These are phyloP conservation scores for Linnaemya vulpina DNA, from an alignment of 2,888 invertebrate genomes.

Conservation along the genomic window DNA sequence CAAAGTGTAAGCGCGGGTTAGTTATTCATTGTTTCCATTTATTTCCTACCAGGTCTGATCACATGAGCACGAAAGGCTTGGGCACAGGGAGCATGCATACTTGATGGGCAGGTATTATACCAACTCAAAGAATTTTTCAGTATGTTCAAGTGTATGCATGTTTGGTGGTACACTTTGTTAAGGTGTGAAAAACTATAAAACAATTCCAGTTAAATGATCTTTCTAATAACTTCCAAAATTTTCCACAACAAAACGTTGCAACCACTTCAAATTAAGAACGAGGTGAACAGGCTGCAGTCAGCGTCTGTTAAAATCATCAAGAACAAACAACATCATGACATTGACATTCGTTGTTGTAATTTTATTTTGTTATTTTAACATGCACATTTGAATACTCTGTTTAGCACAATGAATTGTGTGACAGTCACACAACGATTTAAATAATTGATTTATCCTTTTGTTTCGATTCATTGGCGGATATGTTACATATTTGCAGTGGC, in stretches of 20 bases:
- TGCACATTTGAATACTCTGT: slow-evolving; percentile 4
- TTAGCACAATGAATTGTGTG: too few species aligned
- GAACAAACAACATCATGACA: slow-evolving; percentile 19
- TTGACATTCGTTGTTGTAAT: slow-evolving; percentile 39
- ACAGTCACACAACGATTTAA: too few species aligned
- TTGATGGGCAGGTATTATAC: too few species aligned
- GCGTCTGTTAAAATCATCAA: not conserved
- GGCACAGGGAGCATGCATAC: too few species aligned
- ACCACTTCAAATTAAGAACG: not conserved
- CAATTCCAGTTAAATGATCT: not conserved
- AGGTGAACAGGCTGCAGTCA: slow-evolving; percentile 14
- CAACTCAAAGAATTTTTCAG: too few species aligned
- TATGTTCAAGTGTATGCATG: not conserved
- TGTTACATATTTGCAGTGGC: too few species aligned
- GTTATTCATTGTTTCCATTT: too few species aligned
- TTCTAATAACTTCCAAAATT: not conserved
- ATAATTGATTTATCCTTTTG: too few species aligned
- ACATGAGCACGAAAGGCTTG: too few species aligned
- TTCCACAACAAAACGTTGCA: not conserved
- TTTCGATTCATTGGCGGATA: too few species aligned
- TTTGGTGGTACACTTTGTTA: not conserved
- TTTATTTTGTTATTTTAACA: slow-evolving; percentile 6
- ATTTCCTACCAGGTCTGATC: too few species aligned
- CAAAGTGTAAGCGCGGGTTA: too few species aligned
- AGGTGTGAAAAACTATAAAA: not conserved